Evolutionary conservation across 1,140 invertebrate species (phyloP), one percentile per base, ranked within the genome.

Genomic region (Hetaerina americana): DNA sequence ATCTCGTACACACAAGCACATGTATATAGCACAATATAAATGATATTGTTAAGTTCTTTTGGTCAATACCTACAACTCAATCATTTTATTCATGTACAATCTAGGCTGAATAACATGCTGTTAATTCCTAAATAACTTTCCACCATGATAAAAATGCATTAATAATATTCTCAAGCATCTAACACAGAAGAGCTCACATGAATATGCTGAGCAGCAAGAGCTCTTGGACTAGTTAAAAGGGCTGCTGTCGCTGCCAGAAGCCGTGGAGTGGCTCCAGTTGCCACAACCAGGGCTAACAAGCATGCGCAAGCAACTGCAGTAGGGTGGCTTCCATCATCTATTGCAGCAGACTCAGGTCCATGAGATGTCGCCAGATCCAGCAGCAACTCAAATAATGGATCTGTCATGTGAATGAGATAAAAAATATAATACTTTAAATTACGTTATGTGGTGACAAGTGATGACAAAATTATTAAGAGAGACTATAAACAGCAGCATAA

Each of bases 261-360:
- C 78, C 95, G 92, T 28, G 94, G 93, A n/a, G 95, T 95, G 78
- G 97, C 93, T 0, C 95, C 95, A 71, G 92, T 83, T 0, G 95
- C 94, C n/a, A 97, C 90, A 27, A 94, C 93, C 66, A 98, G 83
- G 72, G 93, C 93, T 27, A 98, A 85, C 0, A 98, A 84, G 78
- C 94, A 95, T 2, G 94, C 90, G 81, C 93, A 95, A 66, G 94
- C 93, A 70, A 96, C 86, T 26, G 93, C 90, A 31, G 92, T 93
- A 74, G 95, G 85, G 73, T 87, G 87, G 76, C 85, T 87, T 22
- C 88, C 88, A 75, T 87, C 84, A 75, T 87, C 85, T 5, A 81
- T 80, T 73, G 75, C 67, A 68, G 76, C 73, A 24, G 76, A 80
- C 66, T 78, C 77, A 29, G 87, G 85, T 26, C 86, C 86, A 77